Base-by-base conservation (phyloP, 2,888 invertebrate species). In the Hirtodrosophila trivittata region DNA sequence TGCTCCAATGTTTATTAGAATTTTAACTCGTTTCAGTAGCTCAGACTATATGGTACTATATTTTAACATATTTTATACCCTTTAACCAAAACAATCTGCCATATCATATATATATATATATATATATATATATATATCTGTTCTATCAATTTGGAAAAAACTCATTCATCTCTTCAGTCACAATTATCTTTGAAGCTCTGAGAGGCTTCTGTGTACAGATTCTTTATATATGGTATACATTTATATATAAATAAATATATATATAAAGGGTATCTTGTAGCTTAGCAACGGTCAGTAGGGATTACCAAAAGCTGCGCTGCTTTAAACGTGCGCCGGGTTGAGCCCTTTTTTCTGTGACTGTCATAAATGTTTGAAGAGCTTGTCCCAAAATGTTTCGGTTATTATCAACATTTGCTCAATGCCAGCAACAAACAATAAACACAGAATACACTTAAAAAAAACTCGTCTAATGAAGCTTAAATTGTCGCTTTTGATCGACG, bases 21-120 rank as follows among this genome's bases (percentile, higher is more conserved):
- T 80, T 69, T 80, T 57, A 68, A 84, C 68, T 70, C 65, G 84
- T 77, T 81, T 81, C 84, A 67, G 80, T 81, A 81, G 80, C 80
- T 16, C 12, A 50, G 4, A 32, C 32, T 7, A n/a, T 32, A 3
- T n/a, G n/a, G n/a, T n/a, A n/a, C n/a, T n/a, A n/a, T n/a, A n/a
- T n/a, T n/a, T n/a, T n/a, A n/a, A n/a, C n/a, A n/a, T n/a, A n/a
- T n/a, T n/a, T n/a, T n/a, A n/a, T n/a, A n/a, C n/a, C n/a, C n/a
- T n/a, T n/a, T n/a, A n/a, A n/a, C n/a, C n/a, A n/a, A n/a, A n/a
- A n/a, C n/a, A n/a, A n/a, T n/a, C n/a, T n/a, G n/a, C n/a, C n/a
- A n/a, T n/a, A n/a, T n/a, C n/a, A n/a, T n/a, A n/a, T n/a, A n/a
- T n/a, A n/a, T n/a, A n/a, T n/a, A n/a, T n/a, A n/a, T n/a, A n/a